These are phyloP conservation scores for Casuarius casuarius DNA, from an alignment of 2,113 vertebrate species.

Conservation along the genomic window DNA sequence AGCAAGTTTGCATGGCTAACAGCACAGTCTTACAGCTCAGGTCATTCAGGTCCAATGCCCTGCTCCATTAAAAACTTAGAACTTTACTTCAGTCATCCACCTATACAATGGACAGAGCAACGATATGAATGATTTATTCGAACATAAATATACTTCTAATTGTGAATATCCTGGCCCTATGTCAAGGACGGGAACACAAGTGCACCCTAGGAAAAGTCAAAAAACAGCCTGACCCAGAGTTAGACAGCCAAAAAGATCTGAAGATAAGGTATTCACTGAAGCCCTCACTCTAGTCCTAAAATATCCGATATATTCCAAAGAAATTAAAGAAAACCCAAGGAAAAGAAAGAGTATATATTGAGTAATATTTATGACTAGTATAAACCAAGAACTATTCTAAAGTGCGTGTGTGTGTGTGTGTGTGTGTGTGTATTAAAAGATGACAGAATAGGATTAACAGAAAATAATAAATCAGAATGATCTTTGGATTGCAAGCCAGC, in stretches of 20 bases:
- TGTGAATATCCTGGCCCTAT: not conserved
- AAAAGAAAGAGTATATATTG: not conserved
- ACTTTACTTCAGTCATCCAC: not conserved
- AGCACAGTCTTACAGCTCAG: not conserved
- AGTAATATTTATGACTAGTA: not conserved
- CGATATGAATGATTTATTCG: not conserved
- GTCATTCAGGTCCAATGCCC: not conserved
- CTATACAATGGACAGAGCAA: not conserved
- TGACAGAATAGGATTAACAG: no score
- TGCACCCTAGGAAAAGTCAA: not conserved
- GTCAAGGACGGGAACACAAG: not conserved
- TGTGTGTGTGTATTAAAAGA: no score
- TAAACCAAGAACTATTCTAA: no score
- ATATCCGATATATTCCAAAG: not conserved
- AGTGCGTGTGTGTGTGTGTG: no score
- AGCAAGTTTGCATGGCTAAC: not conserved
- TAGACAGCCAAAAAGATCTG: not conserved
- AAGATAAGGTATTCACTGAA: not conserved
- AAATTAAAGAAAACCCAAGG: not conserved
- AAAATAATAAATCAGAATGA: not conserved
- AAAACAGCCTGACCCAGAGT: not conserved
- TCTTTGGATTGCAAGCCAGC: not conserved
- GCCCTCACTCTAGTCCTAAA: not conserved
- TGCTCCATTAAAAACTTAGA: not conserved
- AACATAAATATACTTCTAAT: not conserved